These are phyloP conservation scores for Leucoraja erinaceus DNA, from an alignment of 2,113 vertebrate genomes.

Conservation along the genomic window DNA sequence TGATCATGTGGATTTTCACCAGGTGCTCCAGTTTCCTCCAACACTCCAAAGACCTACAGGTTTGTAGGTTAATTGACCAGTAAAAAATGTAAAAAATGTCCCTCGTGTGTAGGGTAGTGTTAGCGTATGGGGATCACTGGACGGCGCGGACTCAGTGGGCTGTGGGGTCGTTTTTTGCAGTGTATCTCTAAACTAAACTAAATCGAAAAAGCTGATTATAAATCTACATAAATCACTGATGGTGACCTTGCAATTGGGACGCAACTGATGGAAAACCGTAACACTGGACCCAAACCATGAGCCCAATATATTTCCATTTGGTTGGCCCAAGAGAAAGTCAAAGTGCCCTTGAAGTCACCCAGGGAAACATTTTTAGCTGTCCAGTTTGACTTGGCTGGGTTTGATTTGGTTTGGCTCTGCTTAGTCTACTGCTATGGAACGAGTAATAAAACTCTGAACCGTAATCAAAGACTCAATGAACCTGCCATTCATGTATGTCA, in stretches of 20 bases:
- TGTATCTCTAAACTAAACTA: too few species aligned
- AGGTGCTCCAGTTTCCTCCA: too few species aligned
- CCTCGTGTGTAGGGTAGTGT: too few species aligned
- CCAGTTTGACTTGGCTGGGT: conserved; percentile 33
- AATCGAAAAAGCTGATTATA: neutral
- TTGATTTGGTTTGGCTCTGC: conserved; percentile 23
- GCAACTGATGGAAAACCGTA: neutral
- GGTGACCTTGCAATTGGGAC: neutral
- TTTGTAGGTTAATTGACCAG: too few species aligned
- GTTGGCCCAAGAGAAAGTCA: neutral
- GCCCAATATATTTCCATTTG: neutral
- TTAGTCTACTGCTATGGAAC: neutral
- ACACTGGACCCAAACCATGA: neutral
- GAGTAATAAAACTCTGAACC: conserved; percentile 11
- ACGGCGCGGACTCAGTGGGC: too few species aligned
- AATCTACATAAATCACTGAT: neutral
- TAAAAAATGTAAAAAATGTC: too few species aligned
- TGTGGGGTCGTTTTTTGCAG: too few species aligned
- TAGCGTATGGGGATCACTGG: too few species aligned
- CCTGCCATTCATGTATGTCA: conserved; percentile 21
- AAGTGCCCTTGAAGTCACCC: conserved; percentile 19
- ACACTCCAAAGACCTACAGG: too few species aligned
- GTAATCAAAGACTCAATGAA: conserved; percentile 34
- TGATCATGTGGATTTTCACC: too few species aligned
- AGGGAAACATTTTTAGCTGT: conserved; percentile 32